These are phyloP conservation scores for Pyrocephalus nanus DNA, from an alignment of 2,797 vertebrate genomes.

Conservation along the genomic window DNA sequence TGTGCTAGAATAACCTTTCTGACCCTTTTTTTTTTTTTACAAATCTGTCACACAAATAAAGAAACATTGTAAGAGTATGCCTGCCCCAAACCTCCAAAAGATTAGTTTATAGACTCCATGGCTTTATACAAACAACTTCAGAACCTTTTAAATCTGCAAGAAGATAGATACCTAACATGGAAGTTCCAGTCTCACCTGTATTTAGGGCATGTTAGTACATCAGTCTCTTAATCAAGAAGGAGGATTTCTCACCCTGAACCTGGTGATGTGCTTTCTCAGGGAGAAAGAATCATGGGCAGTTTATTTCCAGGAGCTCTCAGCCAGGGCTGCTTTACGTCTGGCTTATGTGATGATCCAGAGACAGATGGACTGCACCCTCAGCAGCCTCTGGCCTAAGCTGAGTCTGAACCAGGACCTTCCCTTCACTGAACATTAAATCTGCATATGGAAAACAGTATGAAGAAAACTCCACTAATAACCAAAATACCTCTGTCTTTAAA, in stretches of 20 bases:
- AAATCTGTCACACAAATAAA: neutral
- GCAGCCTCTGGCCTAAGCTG: neutral
- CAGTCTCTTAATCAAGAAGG: neutral
- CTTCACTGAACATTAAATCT: neutral
- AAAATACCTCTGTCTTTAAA: neutral
- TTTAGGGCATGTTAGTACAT: neutral
- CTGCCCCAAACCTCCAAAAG: neutral
- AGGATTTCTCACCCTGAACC: neutral
- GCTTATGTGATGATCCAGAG: neutral
- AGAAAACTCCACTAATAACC: neutral
- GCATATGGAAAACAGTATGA: neutral
- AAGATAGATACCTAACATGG: neutral
- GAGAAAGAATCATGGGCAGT: neutral
- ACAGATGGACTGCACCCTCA: neutral
- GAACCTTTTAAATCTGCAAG: neutral
- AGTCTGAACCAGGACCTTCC: neutral
- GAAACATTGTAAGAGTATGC: neutral
- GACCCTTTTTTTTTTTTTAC: neutral
- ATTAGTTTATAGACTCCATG: neutral
- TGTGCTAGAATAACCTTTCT: neutral
- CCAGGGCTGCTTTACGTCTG: neutral
- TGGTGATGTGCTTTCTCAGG: neutral
- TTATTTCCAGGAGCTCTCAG: neutral
- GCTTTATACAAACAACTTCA: neutral
- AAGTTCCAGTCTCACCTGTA: neutral